Evolutionary conservation across 2,797 vertebrate species (phyloP), one percentile per base, ranked within the genome.

Genomic region (Dryobates pubescens): DNA sequence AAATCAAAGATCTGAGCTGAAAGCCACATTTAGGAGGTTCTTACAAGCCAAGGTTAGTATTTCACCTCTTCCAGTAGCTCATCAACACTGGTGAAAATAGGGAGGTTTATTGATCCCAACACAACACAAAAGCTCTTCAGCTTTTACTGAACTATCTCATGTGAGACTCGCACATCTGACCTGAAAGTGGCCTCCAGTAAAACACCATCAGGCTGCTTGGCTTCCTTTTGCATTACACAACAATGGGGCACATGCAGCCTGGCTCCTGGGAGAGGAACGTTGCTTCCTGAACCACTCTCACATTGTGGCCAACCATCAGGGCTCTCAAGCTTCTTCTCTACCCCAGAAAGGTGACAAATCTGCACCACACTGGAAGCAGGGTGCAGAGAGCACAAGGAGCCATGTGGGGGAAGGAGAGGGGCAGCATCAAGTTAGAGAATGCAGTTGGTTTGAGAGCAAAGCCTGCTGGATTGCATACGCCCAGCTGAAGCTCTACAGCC

Each of bases 1-100:
- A 59, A 72, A 91, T 17, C 76, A 75, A 67, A 76, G 45, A 73
- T 38, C 49, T 47, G 64, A 93, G 76, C 80, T 29, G 65, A 79
- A 63, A 51, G 67, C 38, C 32, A 8, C 16, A 36, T 34, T 56
- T 77, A 77, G 84, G 56, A 91, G 57, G 65, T 41, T 76, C 62
- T 49, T 67, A 54, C 1, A 22, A 88, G 58, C 11, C 41, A 77
- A 89, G 79, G 70, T 75, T 51, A 75, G 8, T 36, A 88, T 79
- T 88, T 92, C 16, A 78, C 70, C 76, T 82, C 67, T 81, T 76
- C 36, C 9, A 58, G 69, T 3, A 86, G 63, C 53, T 90, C 61
- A 73, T 47, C 63, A 59, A 29, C 72, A 41, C 30, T 4, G 10
- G n/a, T 59, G 38, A 72, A 53, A 54, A 77, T 22, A 80, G 38